Evolutionary conservation across 1,140 invertebrate species (phyloP).

Genomic region (Holotrichia oblita): DNA sequence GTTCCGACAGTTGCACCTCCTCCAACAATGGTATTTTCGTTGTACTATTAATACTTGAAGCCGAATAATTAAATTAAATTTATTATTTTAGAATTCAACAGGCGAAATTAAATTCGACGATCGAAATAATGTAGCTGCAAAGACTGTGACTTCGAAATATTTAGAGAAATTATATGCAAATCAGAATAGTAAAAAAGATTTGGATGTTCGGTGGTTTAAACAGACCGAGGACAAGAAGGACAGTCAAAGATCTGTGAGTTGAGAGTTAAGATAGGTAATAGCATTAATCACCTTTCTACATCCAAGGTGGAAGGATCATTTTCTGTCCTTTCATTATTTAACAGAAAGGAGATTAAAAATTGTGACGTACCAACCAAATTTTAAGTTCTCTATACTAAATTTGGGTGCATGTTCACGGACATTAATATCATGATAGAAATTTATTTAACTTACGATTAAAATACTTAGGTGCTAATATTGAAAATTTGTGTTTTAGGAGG

Average conservation of each 20-base stretch:
- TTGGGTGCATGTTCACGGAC: slow-evolving; percentile 35
- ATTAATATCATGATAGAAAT: background rate
- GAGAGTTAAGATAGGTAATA: slow-evolving; percentile 31
- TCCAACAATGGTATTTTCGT: slow-evolving; percentile 41
- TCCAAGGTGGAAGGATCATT: slow-evolving; percentile 16
- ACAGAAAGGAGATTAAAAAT: too few species aligned
- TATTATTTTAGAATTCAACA: slow-evolving; percentile 17
- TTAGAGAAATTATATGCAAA: slow-evolving; percentile 58
- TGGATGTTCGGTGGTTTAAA: slow-evolving; percentile 57
- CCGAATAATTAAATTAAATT: background rate
- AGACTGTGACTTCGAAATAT: slow-evolving; percentile 54
- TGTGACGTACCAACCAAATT: slow-evolving; percentile 37
- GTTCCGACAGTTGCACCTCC: slow-evolving; percentile 50
- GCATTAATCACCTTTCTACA: slow-evolving; percentile 39
- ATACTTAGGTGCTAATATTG: background rate
- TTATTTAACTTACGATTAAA: background rate
- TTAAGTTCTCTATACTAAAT: slow-evolving; percentile 27
- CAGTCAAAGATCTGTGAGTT: slow-evolving; percentile 37
- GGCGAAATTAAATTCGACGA: slow-evolving; percentile 44
- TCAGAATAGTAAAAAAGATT: slow-evolving; percentile 53
- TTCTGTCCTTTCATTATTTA: slow-evolving; percentile 2
- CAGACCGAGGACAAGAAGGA: slow-evolving; percentile 24
- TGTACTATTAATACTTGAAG: background rate
- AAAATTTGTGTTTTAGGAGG: slow-evolving; percentile 43
- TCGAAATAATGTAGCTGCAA: slow-evolving; percentile 43